Evolutionary conservation across 2,797 vertebrate species (phyloP).

Genomic region (Chelon labrosus): DNA sequence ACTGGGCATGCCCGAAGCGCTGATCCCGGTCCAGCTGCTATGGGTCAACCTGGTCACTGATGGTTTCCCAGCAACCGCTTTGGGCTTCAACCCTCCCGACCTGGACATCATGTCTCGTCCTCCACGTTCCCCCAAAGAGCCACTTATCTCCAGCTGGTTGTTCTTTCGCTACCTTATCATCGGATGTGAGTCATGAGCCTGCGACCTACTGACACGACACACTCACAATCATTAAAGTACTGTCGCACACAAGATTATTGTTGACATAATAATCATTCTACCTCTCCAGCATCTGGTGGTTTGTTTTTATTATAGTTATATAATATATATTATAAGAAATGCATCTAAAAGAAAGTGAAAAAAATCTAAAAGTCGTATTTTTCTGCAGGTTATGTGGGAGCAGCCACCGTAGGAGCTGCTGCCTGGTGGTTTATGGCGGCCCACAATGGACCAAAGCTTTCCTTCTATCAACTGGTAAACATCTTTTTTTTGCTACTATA

Average conservation of each 20-base stretch:
- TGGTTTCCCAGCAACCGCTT: constrained; percentile 86
- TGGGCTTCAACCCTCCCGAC: constrained; percentile 87
- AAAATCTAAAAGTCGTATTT: not conserved
- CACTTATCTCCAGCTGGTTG: constrained; percentile 86
- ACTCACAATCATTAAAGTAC: not conserved
- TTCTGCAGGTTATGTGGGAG: constrained; percentile 84
- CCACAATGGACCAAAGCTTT: constrained; percentile 84
- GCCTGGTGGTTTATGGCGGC: constrained; percentile 90
- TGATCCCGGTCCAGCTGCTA: constrained; percentile 86
- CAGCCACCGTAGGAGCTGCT: constrained; percentile 86
- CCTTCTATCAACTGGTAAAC: constrained; percentile 83
- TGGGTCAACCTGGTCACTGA: constrained; percentile 88
- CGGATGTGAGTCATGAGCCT: constrained; percentile 78
- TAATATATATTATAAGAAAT: too few species aligned
- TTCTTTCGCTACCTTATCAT: constrained; percentile 88
- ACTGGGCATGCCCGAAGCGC: constrained; percentile 86
- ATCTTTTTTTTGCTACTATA: not conserved
- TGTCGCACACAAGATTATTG: too few species aligned
- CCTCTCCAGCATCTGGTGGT: too few species aligned
- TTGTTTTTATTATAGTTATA: too few species aligned
- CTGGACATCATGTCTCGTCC: constrained; percentile 87
- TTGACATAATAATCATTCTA: too few species aligned
- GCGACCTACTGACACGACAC: too few species aligned
- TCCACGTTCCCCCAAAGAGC: constrained; percentile 84
- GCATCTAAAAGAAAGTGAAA: too few species aligned